Conservation (phyloP, 1,140 invertebrate genomes). For the Drosophila nannoptera region DNA sequence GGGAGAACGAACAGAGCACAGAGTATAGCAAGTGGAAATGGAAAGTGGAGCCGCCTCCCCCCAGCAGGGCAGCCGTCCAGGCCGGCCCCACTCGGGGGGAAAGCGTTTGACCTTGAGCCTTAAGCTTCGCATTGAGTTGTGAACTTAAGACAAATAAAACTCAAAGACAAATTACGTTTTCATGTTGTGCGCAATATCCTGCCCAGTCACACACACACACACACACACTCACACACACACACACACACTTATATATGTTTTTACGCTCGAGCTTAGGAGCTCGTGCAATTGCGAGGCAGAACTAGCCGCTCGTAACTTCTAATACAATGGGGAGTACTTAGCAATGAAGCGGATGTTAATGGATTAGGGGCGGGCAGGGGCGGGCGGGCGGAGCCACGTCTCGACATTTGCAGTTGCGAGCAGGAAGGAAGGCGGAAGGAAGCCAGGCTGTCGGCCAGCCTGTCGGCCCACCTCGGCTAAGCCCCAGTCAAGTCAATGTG, state of each 20-base stretch:
- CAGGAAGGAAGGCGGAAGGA: conserved; percentile 25
- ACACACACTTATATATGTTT: conserved; percentile 19
- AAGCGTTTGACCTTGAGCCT: conserved; percentile 6
- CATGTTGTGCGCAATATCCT: conserved; percentile 34
- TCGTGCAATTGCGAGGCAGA: conserved; percentile 35
- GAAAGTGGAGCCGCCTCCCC: not conserved
- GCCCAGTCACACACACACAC: not conserved
- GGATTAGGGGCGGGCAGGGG: conserved; percentile 16
- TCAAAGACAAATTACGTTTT: conserved; percentile 39
- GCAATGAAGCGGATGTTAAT: conserved; percentile 39
- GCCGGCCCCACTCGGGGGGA: not conserved
- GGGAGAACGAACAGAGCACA: not conserved
- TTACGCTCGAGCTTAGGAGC: conserved; percentile 15
- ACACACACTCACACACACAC: too few relatives aligned
- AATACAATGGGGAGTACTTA: conserved; percentile 45
- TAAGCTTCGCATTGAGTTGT: conserved; percentile 1
- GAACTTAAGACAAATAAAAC: conserved; percentile 11
- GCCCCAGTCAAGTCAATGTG: conserved; percentile 61
- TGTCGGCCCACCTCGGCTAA: conserved; percentile 10
- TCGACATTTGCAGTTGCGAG: conserved; percentile 20
- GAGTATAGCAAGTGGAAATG: not conserved
- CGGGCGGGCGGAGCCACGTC: conserved; percentile 3
- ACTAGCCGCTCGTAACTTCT: conserved; percentile 37
- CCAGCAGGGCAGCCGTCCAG: not conserved
- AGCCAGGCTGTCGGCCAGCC: conserved; percentile 10